A percentile compares a stretch with the other conserved stretches of the same genome.
These are phyloP conservation scores for Pentamera pediparva DNA, from an alignment of 53 echinoderm and acorn worm species.

Conservation along the genomic window DNA sequence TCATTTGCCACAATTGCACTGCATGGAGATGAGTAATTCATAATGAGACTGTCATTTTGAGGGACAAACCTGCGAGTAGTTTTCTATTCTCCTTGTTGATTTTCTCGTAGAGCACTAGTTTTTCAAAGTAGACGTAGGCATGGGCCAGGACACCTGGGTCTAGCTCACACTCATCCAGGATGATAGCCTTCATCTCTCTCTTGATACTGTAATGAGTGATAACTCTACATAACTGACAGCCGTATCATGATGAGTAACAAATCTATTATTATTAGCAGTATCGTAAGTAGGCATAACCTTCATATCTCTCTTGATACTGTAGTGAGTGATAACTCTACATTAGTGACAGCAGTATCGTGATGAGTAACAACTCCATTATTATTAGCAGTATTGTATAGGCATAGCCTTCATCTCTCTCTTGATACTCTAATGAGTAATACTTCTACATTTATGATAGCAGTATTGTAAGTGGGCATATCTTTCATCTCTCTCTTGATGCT, in stretches of 20 bases:
- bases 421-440: constrained; percentile 39
- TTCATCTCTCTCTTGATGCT: constrained; percentile 83
- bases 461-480: too few species aligned
- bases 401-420: constrained; percentile 83
- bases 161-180: constrained; percentile 52
- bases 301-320: constrained; percentile 79
- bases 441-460: not conserved
- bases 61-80: constrained; percentile 75
- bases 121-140: constrained; percentile 85
- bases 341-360: too few species aligned
- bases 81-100: constrained; percentile 93
- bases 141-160: constrained; percentile 73
- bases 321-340: not conserved
- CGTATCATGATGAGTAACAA: too few species aligned
- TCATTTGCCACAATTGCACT: too few species aligned
- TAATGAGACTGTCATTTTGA: too few species aligned
- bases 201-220: constrained; percentile 52
- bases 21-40: too few species aligned
- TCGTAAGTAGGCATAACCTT: constrained; percentile 57
- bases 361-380: not conserved
- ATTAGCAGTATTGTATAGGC: not conserved
- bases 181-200: constrained; percentile 74
- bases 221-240: not conserved
- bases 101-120: constrained; percentile 79
- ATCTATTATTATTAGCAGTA: not conserved